These are phyloP conservation scores for Philaethria dido DNA, from an alignment of 2,888 invertebrate genomes.

Conservation along the genomic window DNA sequence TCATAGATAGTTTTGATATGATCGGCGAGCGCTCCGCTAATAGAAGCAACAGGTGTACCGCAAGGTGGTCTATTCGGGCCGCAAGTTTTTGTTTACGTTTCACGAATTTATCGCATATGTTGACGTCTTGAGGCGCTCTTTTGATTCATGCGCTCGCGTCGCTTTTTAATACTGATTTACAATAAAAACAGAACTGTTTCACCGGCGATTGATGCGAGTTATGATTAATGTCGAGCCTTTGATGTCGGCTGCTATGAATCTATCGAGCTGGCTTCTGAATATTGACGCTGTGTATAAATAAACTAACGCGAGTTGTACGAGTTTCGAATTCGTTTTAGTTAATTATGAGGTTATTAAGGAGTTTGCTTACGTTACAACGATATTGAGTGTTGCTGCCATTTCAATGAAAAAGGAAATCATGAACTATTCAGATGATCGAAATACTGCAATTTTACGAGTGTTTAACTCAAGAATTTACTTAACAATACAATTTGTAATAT, in stretches of 20 bases:
- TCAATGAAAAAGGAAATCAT: constrained; percentile 3
- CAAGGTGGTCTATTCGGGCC: constrained; percentile 74
- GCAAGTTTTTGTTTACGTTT: constrained; percentile 75
- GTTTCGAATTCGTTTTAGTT: constrained; percentile 73
- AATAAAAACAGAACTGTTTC: constrained; percentile 81
- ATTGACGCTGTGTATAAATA: constrained; percentile 79
- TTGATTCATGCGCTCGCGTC: constrained; percentile 80
- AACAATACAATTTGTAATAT: constrained; percentile 7
- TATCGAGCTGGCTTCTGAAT: constrained; percentile 81
- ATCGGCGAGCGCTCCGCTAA: constrained; percentile 66
- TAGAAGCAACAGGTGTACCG: constrained; percentile 80
- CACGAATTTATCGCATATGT: constrained; percentile 77
- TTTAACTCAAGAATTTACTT: neutral
- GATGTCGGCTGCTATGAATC: constrained; percentile 82
- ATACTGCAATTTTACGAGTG: constrained; percentile 3
- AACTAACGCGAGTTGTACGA: constrained; percentile 69
- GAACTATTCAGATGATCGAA: neutral
- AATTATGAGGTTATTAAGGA: constrained; percentile 76
- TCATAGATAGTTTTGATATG: constrained; percentile 55
- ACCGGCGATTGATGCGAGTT: constrained; percentile 82
- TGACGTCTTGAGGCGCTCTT: constrained; percentile 77
- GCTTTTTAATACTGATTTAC: constrained; percentile 83
- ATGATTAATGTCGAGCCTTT: constrained; percentile 82
- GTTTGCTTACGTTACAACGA: constrained; percentile 34
- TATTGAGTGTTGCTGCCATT: constrained; percentile 30